Evolutionary conservation across 2,888 invertebrate species (phyloP).

Genomic region (Watsonalla cultraria): DNA sequence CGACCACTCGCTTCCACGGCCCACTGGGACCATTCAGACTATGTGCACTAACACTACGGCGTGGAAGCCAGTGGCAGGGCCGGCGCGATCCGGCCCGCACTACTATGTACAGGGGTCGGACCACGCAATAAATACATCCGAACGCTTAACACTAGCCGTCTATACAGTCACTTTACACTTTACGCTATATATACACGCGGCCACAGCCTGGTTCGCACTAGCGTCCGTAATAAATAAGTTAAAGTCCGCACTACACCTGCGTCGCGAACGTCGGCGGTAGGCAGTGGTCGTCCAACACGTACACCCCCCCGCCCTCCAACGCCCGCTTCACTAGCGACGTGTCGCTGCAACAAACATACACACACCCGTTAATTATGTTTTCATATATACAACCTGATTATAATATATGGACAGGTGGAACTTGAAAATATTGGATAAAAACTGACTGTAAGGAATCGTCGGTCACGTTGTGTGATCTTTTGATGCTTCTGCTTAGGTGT

Average conservation of each 20-base stretch:
- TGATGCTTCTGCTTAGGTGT: too few relatives aligned
- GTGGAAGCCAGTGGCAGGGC: conserved; percentile 52
- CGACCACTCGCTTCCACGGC: too few relatives aligned
- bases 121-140: conserved; percentile 75
- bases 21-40: too few relatives aligned
- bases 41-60: too few relatives aligned
- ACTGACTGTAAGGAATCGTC: too few relatives aligned
- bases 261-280: conserved; percentile 86
- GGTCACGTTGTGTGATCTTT: too few relatives aligned
- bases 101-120: conserved; percentile 65
- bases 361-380: conserved; percentile 13
- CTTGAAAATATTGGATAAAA: background rate
- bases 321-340: conserved; percentile 85
- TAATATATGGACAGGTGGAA: conserved; percentile 4
- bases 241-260: conserved; percentile 83
- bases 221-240: conserved; percentile 74
- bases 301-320: conserved; percentile 81
- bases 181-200: conserved; percentile 76
- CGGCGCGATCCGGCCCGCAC: conserved; percentile 37
- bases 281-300: conserved; percentile 88
- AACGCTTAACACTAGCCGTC: conserved; percentile 72
- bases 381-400: background rate
- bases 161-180: conserved; percentile 77
- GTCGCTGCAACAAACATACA: conserved; percentile 77
- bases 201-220: conserved; percentile 74